Conservation (phyloP, 92 coral and sea anemone species). For the Epizoanthus scotinus region DNA sequence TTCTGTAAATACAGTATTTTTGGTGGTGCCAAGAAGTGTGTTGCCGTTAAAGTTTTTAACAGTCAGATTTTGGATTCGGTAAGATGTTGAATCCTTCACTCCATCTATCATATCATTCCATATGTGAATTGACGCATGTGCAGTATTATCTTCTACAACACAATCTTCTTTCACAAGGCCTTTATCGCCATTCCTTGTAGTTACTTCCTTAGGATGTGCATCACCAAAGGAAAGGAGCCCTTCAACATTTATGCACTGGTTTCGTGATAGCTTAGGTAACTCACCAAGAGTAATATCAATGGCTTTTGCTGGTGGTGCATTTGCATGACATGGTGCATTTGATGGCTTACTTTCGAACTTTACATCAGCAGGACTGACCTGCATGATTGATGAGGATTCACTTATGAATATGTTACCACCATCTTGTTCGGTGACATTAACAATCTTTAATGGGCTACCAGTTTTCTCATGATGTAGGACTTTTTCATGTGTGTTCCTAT, state of each 20-base stretch:
- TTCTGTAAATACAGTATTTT: too few relatives aligned
- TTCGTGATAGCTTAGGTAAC: not conserved
- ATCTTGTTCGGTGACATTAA: not conserved
- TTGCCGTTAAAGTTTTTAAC: conserved; percentile 12
- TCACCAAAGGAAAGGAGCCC: too few relatives aligned
- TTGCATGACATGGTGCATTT: not conserved
- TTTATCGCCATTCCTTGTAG: not conserved
- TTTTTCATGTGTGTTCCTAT: not conserved
- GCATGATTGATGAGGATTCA: too few relatives aligned
- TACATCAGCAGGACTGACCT: not conserved
- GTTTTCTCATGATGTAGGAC: not conserved
- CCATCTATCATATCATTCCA: not conserved
- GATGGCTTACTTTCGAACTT: not conserved
- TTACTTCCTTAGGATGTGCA: conserved; percentile 20
- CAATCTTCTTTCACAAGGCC: conserved; percentile 15
- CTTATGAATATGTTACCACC: too few relatives aligned
- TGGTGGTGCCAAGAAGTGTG: not conserved
- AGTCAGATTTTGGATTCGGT: not conserved
- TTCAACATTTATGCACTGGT: not conserved
- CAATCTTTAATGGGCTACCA: conserved; percentile 23
- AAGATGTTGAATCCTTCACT: not conserved
- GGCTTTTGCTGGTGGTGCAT: not conserved
- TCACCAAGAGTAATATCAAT: conserved; percentile 9
- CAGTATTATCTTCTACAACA: conserved; percentile 10
- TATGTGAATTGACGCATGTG: conserved; percentile 1